Evolutionary conservation across 2,113 vertebrate species (phyloP).

Genomic region (Astatoreochromis straeleni): DNA sequence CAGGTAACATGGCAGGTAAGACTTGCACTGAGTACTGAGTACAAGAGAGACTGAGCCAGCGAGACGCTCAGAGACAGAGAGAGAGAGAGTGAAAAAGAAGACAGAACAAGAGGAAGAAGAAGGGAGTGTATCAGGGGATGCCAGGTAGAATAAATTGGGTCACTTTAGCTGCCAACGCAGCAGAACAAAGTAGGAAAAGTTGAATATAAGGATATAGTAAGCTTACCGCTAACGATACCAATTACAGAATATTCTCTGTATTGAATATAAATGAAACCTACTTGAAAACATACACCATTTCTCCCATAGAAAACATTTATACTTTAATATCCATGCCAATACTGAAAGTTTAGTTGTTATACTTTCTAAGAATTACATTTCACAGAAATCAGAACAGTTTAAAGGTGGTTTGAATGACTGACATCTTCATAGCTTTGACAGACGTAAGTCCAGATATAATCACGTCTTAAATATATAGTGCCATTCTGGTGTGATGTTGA

Average conservation of each 20-base stretch:
- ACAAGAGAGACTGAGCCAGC: background rate
- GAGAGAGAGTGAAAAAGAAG: background rate
- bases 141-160: background rate
- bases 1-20: background rate
- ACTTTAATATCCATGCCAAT: rapidly evolving
- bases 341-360: background rate
- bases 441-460: background rate
- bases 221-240: background rate
- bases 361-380: background rate
- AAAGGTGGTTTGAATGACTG: background rate
- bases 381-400: background rate
- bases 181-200: background rate
- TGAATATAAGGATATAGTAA: background rate
- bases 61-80: background rate
- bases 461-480: background rate
- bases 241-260: background rate
- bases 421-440: background rate
- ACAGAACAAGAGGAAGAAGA: background rate
- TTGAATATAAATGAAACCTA: background rate
- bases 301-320: background rate
- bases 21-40: background rate
- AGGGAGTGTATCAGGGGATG: background rate
- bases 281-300: background rate
- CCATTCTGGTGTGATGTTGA: background rate
- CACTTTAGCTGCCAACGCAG: background rate